Percentiles rank a stretch among this genome's conserved stretches.
These are phyloP conservation scores for Egretta garzetta DNA, from an alignment of 2,113 vertebrate species.

Conservation along the genomic window DNA sequence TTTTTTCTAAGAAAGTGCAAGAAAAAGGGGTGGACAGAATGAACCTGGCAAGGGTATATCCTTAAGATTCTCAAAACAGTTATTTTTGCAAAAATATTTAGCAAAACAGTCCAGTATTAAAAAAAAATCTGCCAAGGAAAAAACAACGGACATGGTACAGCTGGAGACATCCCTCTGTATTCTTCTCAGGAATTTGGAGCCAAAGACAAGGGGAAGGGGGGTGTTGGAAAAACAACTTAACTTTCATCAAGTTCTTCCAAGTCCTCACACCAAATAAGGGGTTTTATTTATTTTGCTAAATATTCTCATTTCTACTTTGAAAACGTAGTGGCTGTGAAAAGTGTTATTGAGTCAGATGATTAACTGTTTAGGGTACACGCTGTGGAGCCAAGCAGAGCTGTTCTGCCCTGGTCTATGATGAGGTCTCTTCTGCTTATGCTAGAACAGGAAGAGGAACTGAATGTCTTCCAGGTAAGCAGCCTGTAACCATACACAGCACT, in stretches of 20 bases:
- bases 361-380: not conserved
- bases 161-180: not conserved
- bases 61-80: constrained; percentile 24
- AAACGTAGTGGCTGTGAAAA: not conserved
- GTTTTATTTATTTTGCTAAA: not conserved
- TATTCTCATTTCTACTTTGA: not conserved
- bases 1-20: not conserved
- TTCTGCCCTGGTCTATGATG: not conserved
- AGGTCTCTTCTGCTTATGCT: not conserved
- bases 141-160: constrained; percentile 6
- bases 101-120: not conserved
- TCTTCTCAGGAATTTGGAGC: not conserved
- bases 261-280: not conserved
- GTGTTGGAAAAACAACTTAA: not conserved
- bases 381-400: not conserved
- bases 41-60: not conserved
- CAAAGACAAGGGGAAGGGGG: not conserved
- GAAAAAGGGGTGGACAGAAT: not conserved
- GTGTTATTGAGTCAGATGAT: not conserved
- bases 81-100: constrained; percentile 48
- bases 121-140: not conserved
- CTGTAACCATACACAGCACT: not conserved
- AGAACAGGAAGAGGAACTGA: not conserved
- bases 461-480: not conserved
- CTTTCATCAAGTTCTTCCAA: not conserved